Evolutionary conservation across 2,888 invertebrate genomes (phyloP), one percentile per base, ranked within the genome.

Genomic region (Odontomyia ornata): DNA sequence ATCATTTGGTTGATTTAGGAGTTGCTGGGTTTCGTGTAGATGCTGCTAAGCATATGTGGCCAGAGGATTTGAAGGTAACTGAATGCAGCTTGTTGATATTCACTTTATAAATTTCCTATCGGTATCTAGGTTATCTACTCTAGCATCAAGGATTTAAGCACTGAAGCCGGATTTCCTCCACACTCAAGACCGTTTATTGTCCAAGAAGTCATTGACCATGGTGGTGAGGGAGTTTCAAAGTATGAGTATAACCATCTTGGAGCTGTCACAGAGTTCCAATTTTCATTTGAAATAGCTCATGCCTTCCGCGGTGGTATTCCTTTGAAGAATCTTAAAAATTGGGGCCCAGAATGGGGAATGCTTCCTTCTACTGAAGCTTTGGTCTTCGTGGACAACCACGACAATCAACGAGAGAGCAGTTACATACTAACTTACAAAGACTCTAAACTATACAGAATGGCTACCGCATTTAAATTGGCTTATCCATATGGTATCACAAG

Each of bases 301-400:
- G 87, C 88, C 0, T 89, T 92, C 82, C 84, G 85, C 7, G 91
- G 92, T 0, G 82, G 87, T 9, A 92, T 93, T 81, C 87, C 89
- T 36, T 85, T 94, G 1, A 91, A 90, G 81, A 92, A 90, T 89
- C 85, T 94, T 4, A 80, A 81, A 0, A 92, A 88, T 82, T 93
- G 90, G 87, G 93, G 93, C 28, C 85, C 89, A 0, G 87, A 82
- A 9, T 94, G 94, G 94, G 89, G 89, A 21, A 88, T 94, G 36
- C 82, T 93, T 0, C 87, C 89, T 27, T 89, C 89, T 0, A 83
- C 83, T 0, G 89, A 91, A 79, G 90, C 94, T 1, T 83, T 96
- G 0, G 91, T 93, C 21, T 96, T 96, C 83, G 90, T 96, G 75
- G 96, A 96, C 83, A 97, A 97, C 86, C 97, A 97, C 83, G 97